Evolutionary conservation across 1,140 invertebrate genomes (phyloP), one percentile per base, ranked within the genome.

Genomic region (Triops longicaudatus): DNA sequence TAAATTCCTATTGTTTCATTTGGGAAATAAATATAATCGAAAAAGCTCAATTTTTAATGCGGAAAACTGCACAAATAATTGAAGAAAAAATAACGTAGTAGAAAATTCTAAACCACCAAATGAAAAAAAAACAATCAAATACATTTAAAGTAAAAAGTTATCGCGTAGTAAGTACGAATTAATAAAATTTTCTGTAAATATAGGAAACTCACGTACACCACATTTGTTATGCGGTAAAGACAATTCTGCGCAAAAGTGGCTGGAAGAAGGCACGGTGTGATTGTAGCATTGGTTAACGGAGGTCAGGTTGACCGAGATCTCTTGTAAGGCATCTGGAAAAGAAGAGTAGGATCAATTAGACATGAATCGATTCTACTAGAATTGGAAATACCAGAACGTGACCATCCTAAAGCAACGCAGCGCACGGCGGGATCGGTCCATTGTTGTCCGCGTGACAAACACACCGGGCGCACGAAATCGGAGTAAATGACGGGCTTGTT

Each of bases 401-500:
- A 74, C 78, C 78, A 78, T 63, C 74, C 74, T 6, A 78, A 71
- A 14, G 43, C 74, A 72, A 78, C 37, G 44, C 78, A 78, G n/a
- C 75, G 50, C n/a, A 75, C 72, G 11, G 44, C 26, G 1, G 74
- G 74, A 31, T 73, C 73, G 2, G 74, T 26, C 76, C 76, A 77
- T 43, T 31, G 42, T 9, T 77, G 63, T 14, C 73, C 76, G 14
- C 76, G 71, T 14, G 76, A 75, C 10, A 96, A 82, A 81, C 94
- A 96, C 75, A 92, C 88, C 1, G 93, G 93, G 43, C 93, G 86
- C 1, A 95, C 90, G 81, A 93, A 93, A 82, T 95, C 93, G 0
- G 92, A 92, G 79, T 91, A 89, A 44, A 85, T 87, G 0, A 94
- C 86, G 0, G 92, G 88, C 77, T 90, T 88, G 78, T 93, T 92